Percentiles rank a stretch among this genome's conserved stretches.
These are phyloP conservation scores for Rhopalosiphum padi DNA, from an alignment of 1,140 invertebrate genomes.

Conservation along the genomic window DNA sequence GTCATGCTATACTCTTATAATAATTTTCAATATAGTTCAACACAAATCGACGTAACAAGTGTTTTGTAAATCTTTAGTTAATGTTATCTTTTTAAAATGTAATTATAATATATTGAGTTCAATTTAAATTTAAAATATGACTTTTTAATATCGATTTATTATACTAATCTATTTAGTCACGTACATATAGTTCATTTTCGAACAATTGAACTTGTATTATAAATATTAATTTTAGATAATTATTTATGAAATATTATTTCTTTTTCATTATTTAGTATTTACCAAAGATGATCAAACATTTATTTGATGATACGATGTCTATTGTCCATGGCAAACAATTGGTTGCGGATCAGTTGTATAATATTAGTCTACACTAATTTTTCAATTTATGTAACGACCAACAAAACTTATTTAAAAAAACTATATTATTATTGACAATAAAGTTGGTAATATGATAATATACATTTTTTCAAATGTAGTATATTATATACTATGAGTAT, in stretches of 20 bases:
- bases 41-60: background rate
- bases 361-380: background rate
- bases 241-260: background rate
- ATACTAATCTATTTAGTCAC: background rate
- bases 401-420: background rate
- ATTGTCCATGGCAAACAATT: background rate
- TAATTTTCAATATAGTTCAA: background rate
- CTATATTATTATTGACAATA: background rate
- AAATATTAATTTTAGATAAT: background rate
- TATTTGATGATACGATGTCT: background rate
- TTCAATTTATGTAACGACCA: background rate
- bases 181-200: background rate
- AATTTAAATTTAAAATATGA: background rate
- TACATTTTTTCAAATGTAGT: background rate
- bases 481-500: background rate
- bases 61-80: background rate
- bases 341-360: background rate
- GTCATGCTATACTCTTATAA: background rate
- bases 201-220: background rate
- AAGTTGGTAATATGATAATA: background rate
- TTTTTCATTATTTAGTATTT: constrained; percentile 3
- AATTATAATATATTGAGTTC: background rate
- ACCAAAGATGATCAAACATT: background rate
- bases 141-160: background rate
- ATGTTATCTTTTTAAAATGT: background rate